Evolutionary conservation across 2,797 vertebrate genomes (phyloP), one percentile per base, ranked within the genome.

Genomic region (Catostomus latipinnis): DNA sequence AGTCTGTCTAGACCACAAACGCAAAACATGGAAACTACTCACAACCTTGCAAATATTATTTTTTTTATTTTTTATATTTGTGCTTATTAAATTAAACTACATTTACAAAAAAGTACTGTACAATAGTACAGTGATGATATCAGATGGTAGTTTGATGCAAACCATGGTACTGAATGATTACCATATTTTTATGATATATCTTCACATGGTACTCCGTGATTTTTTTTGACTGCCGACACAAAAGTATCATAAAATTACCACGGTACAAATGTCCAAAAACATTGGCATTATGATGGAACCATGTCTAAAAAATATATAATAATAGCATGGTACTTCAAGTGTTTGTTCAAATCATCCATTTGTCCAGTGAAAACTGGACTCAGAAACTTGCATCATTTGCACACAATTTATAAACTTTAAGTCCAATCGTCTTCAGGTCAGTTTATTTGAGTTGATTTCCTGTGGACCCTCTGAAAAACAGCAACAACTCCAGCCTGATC

Each of bases 1-100:
- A 72, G 68, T 63, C 8, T 14, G 16, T 66, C 69, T 72, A 58
- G 52, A 66, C 77, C 77, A 80, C 69, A 79, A 79, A 66, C 2
- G 52, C 61, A 50, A 56, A 50, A 56, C 11, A 48, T 1, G 8
- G 11, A 66, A 57, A 66, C 52, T 48, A 43, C 48, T 74, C 8
- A 14, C 5, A 14, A 74, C 12, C 10, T 16, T 14, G 43, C 63
- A 67, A 49, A 14, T 43, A 3, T 18, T 18, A 18, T 18, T 18
- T n/a, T 22, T 76, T 22, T 22, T 7, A 49, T 8, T 8, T 45
- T 12, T 75, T 6, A 60, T 61, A n/a, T 43, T 54, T 63, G 50
- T 66, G 14, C 5, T 12, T 14, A 53, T 18, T 54, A 57, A 67
- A 56, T n/a, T 57, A 11, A 66, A 56, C 5, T 58, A 71, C 13